Evolutionary conservation across 2,888 invertebrate genomes (phyloP).

Genomic region (Drosophila merina): DNA sequence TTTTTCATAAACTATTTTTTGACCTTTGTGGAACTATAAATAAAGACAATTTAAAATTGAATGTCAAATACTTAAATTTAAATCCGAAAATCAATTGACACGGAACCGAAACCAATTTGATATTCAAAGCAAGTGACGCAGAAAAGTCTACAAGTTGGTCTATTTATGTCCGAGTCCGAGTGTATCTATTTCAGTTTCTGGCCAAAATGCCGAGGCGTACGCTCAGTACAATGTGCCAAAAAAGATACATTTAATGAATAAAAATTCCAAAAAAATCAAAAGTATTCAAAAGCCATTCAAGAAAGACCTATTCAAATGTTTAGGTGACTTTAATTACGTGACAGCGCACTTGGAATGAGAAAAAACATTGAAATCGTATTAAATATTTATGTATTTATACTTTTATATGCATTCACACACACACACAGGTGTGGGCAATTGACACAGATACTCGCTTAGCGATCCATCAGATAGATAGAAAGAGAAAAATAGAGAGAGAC

Average conservation of each 20-base stretch:
- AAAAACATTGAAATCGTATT: constrained; percentile 67
- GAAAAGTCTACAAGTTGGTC: constrained; percentile 12
- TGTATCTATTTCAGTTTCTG: constrained; percentile 35
- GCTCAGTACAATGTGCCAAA: constrained; percentile 24
- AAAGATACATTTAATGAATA: constrained; percentile 29
- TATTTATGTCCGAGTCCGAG: constrained; percentile 17
- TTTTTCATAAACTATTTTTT: neutral
- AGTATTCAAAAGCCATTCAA: constrained; percentile 37
- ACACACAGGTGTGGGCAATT: constrained; percentile 27
- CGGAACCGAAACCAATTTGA: constrained; percentile 20
- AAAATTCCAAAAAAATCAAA: constrained; percentile 13
- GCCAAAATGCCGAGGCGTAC: constrained; percentile 44
- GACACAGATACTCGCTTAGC: constrained; percentile 34
- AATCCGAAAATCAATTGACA: constrained; percentile 7
- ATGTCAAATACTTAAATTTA: constrained; percentile 2
- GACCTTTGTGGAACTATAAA: neutral
- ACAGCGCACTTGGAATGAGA: constrained; percentile 55
- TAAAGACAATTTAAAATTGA: neutral
- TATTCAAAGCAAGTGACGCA: constrained; percentile 39
- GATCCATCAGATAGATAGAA: constrained; percentile 24
- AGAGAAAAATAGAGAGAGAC: constrained; percentile 19
- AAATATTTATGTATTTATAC: constrained; percentile 57
- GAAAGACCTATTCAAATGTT: constrained; percentile 54
- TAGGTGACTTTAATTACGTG: constrained; percentile 76
- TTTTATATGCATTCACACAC: constrained; percentile 24